phyloP scores from a whole-genome alignment of 64 coral and sea anemone species.

The Astreopora myriophthalma region DNA sequence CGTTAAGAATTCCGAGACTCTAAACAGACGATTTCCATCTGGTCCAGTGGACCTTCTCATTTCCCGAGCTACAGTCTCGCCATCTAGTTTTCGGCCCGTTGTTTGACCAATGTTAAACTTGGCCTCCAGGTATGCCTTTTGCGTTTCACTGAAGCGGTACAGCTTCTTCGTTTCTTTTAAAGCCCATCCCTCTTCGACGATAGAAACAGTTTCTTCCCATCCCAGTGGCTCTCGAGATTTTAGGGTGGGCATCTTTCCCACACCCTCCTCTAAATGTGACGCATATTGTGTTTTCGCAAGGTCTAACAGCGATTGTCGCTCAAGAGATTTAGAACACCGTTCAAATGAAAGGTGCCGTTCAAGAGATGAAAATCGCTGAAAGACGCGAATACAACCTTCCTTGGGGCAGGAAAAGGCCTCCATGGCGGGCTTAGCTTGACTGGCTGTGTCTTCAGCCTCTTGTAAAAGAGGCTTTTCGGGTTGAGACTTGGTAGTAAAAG shows the following conservation, averaged over 20 bases:
- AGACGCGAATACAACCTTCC: background rate
- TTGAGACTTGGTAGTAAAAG: no score
- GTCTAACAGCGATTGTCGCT: slow-evolving; percentile 38
- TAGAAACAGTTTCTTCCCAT: background rate
- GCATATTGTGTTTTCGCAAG: slow-evolving; percentile 39
- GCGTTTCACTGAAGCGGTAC: background rate
- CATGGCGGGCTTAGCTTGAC: no score
- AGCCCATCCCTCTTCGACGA: background rate
- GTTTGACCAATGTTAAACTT: slow-evolving; percentile 8
- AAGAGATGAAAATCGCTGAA: background rate
- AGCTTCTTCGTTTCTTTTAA: background rate
- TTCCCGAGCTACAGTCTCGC: background rate
- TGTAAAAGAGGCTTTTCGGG: no score
- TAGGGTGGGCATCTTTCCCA: slow-evolving; percentile 21
- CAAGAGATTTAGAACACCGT: background rate
- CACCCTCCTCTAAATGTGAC: slow-evolving; percentile 1
- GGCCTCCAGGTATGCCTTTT: background rate
- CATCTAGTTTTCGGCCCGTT: background rate
- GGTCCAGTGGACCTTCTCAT: background rate
- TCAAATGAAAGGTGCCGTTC: slow-evolving; percentile 24
- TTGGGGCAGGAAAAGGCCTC: background rate
- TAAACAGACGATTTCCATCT: background rate
- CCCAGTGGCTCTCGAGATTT: background rate
- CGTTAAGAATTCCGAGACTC: slow-evolving; percentile 10
- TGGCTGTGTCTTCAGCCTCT: no score